Evolutionary conservation across 2,797 vertebrate species (phyloP).

Genomic region (Fringilla coelebs): DNA sequence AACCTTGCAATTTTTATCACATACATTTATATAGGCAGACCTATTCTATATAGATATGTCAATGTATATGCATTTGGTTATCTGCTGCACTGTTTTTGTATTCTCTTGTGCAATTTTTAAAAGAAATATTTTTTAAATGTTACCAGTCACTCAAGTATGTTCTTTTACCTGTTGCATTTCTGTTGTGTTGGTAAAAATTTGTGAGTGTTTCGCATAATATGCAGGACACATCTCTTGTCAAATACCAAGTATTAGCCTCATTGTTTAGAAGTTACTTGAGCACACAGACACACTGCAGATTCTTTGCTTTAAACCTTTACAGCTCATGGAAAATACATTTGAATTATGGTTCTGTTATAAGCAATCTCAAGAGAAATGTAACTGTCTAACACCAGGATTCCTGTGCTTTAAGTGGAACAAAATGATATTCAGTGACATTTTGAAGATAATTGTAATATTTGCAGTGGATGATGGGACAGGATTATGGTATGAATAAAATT

Average conservation of each 20-base stretch:
- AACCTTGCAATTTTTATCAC: neutral
- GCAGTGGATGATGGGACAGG: constrained; percentile 33
- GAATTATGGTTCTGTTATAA: constrained; percentile 32
- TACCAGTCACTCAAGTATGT: neutral
- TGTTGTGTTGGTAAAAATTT: constrained; percentile 2
- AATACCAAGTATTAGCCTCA: neutral
- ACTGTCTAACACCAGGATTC: constrained; percentile 4
- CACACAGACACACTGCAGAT: neutral
- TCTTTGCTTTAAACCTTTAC: constrained; percentile 44
- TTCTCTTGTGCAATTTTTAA: constrained; percentile 36
- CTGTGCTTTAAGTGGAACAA: constrained; percentile 29
- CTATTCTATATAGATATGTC: neutral
- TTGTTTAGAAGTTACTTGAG: neutral
- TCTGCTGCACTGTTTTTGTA: constrained; percentile 48
- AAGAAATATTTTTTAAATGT: constrained; percentile 11
- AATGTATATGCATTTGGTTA: neutral
- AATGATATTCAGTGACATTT: constrained; percentile 16
- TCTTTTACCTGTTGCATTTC: constrained; percentile 14
- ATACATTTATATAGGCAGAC: neutral
- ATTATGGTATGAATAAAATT: constrained; percentile 58
- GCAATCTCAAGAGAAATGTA: constrained; percentile 14
- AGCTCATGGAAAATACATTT: constrained; percentile 13
- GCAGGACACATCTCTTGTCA: constrained; percentile 1
- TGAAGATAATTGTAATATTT: constrained; percentile 40
- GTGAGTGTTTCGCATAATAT: neutral